Evolutionary conservation across 2,113 vertebrate species (phyloP), one percentile per base, ranked within the genome.

Genomic region (Gymnobelideus leadbeateri): DNA sequence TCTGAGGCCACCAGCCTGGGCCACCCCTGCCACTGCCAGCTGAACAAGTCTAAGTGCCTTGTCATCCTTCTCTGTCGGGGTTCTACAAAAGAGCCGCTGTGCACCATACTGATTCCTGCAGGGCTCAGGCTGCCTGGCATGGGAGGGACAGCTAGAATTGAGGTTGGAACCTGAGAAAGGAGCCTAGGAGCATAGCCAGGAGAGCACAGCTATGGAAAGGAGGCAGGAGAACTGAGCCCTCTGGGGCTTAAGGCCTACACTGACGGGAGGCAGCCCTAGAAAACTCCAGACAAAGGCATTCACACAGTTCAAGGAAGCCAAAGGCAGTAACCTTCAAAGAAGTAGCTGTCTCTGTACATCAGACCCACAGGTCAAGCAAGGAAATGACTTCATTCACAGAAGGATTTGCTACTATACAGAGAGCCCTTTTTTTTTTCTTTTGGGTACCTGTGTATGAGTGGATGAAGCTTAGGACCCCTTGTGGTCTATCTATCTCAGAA

Each of bases 161-260:
- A 26, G 25, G 54, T 24, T 55, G 26, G 53, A 53, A 53, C 53
- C 53, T 23, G 26, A 10, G 61, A 68, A 16, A n/a, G 68, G 68
- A 84, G 43, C 14, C 16, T 8, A 7, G 68, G 2, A 84, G n/a
- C 1, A 8, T 14, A 84, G 37, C 5, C 68, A 77, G 16, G 68
- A 43, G n/a, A 84, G 16, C 0, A 0, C 0, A 8, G 5, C 16
- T 43, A 23, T 84, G 19, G n/a, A 84, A 43, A 43, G 68, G 68
- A 84, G 31, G n/a, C 68, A 43, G n/a, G 1, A 77, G 61, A n/a
- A 77, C n/a, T 0, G 68, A 43, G 6, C 68, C 7, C 5, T 43
- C 68, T 0, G 14, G 11, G 2, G n/a, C 37, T 4, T 21, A 21
- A 37, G 68, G 5, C 1, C 7, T 31, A 3, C 2, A 12, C 28